phyloP scores from a whole-genome alignment of 2,113 vertebrate species.

The Recurvirostra avosetta region DNA sequence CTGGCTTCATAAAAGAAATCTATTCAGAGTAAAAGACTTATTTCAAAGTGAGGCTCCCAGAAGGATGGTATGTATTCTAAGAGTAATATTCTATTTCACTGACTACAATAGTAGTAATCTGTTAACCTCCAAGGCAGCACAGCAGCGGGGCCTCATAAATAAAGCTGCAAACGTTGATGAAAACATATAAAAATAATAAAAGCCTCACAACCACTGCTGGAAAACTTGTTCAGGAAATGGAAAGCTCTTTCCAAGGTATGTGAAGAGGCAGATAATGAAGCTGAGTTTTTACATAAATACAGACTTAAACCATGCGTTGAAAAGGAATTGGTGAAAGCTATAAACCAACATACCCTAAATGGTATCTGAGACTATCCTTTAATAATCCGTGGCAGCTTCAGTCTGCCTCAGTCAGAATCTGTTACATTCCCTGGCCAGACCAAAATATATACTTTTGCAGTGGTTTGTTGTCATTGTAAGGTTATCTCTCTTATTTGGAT shows the following conservation, averaged over 20 bases:
- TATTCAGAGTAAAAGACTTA: not conserved
- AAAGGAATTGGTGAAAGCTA: not conserved
- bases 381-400: not conserved
- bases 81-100: not conserved
- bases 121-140: not conserved
- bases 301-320: not conserved
- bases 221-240: not conserved
- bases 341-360: not conserved
- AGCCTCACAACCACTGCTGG: not conserved
- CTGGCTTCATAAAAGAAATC: not conserved
- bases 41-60: not conserved
- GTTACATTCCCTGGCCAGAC: not conserved
- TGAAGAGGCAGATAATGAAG: not conserved
- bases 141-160: not conserved
- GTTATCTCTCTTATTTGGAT: not conserved
- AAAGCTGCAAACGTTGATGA: not conserved
- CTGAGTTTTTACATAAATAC: not conserved
- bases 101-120: not conserved
- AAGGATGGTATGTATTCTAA: not conserved
- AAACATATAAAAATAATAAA: not conserved
- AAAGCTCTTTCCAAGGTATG: not conserved
- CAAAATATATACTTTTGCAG: not conserved
- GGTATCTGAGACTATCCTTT: not conserved
- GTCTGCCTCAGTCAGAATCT: not conserved
- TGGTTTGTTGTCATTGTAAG: not conserved